A percentile compares a stretch with the other conserved stretches of the same genome.
phyloP scores from a whole-genome alignment of 2,113 vertebrate species.

The Leptobrachium leishanense region DNA sequence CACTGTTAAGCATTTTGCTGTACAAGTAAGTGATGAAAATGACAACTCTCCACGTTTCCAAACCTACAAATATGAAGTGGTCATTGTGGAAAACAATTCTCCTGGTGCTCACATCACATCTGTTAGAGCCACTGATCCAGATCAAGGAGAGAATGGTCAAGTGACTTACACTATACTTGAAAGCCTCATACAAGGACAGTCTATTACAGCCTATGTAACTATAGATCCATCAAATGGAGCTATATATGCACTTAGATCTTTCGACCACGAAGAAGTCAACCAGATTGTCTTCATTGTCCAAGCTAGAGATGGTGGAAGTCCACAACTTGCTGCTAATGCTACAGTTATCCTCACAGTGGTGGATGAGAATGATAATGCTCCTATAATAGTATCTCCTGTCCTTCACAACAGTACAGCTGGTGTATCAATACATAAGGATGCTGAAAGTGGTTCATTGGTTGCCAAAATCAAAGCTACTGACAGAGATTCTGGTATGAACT shows the following conservation, averaged over 20 bases:
- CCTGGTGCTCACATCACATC: constrained; percentile 90
- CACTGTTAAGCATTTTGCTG: constrained; percentile 92
- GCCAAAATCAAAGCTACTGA: constrained; percentile 84
- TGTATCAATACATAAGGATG: constrained; percentile 82
- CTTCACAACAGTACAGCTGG: constrained; percentile 88
- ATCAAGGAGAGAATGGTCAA: constrained; percentile 90
- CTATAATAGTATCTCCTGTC: constrained; percentile 78
- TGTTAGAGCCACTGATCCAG: constrained; percentile 87
- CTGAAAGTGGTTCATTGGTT: constrained; percentile 80
- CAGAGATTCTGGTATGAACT: constrained; percentile 87
- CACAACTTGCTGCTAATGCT: constrained; percentile 78
- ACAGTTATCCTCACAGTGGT: constrained; percentile 87
- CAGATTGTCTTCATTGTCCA: constrained; percentile 86
- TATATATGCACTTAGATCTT: constrained; percentile 88
- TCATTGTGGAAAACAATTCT: constrained; percentile 93
- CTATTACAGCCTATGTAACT: constrained; percentile 90
- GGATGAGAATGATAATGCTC: constrained; percentile 92
- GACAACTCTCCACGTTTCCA: constrained; percentile 94
- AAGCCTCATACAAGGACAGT: constrained; percentile 75
- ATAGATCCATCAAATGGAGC: constrained; percentile 93
- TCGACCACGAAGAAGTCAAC: constrained; percentile 91
- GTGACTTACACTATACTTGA: constrained; percentile 92
- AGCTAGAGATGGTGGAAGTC: constrained; percentile 84
- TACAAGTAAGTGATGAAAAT: constrained; percentile 92
- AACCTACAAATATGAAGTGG: constrained; percentile 89